Percentiles rank a stretch among this genome's conserved stretches.
phyloP scores from a whole-genome alignment of 1,140 invertebrate species.

The Eueides isabella region DNA sequence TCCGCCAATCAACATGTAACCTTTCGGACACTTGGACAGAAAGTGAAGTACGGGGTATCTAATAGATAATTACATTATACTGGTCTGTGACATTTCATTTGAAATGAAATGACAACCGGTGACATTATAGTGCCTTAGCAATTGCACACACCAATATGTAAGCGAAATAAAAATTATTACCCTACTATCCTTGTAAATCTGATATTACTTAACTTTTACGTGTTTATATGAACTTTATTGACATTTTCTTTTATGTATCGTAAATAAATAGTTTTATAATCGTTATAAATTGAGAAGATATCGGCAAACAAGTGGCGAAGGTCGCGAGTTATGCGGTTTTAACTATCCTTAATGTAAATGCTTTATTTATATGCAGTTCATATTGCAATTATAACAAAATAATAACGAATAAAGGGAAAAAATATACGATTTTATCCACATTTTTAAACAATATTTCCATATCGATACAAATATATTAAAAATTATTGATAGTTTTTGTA shows the following conservation, averaged over 20 bases:
- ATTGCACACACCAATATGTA: neutral
- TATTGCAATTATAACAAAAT: slow-evolving; percentile 12
- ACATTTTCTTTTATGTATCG: slow-evolving; percentile 16
- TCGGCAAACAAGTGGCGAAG: slow-evolving; percentile 9
- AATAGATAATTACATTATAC: neutral
- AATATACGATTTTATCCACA: neutral
- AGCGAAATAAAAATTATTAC: slow-evolving; percentile 3
- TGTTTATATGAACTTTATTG: slow-evolving; percentile 12
- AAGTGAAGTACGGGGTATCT: neutral
- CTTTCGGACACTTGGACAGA: neutral
- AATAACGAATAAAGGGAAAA: neutral
- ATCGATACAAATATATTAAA: neutral
- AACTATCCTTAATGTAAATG: slow-evolving; percentile 12
- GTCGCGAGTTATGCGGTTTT: slow-evolving; percentile 1
- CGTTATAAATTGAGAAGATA: slow-evolving; percentile 18
- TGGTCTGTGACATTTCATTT: neutral
- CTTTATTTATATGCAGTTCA: slow-evolving; percentile 7
- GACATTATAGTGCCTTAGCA: neutral
- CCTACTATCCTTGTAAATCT: slow-evolving; percentile 10
- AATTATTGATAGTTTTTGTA: neutral
- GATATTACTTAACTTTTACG: slow-evolving; percentile 16
- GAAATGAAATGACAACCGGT: neutral
- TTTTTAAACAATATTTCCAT: neutral
- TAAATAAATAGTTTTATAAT: slow-evolving; percentile 13
- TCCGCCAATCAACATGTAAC: neutral